These are phyloP conservation scores for Nylanderia fulva DNA, from an alignment of 1,140 invertebrate genomes.

Conservation along the genomic window DNA sequence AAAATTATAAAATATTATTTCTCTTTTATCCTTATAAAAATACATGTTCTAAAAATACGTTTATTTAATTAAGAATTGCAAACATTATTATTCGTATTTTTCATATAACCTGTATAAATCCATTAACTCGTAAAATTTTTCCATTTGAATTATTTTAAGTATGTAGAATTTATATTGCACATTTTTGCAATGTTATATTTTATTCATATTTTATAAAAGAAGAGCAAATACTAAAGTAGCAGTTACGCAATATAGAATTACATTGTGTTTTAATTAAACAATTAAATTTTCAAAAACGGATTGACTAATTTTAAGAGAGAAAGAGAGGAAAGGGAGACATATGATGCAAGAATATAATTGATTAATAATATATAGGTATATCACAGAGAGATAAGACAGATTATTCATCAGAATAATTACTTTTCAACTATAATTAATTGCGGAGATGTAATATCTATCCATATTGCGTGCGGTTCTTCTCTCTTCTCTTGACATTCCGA, in stretches of 20 bases:
- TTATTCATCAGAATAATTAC: constrained; percentile 15
- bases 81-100: too few relatives aligned
- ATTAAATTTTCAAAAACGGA: background rate
- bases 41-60: background rate
- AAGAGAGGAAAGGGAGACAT: too few relatives aligned
- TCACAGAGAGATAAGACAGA: background rate
- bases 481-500: constrained; percentile 4
- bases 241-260: background rate
- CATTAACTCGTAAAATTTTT: too few relatives aligned
- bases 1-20: too few relatives aligned
- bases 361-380: constrained; percentile 11
- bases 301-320: background rate
- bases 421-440: constrained; percentile 6
- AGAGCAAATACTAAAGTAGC: background rate
- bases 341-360: background rate
- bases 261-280: background rate
- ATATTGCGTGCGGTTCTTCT: background rate
- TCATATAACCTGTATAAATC: too few relatives aligned
- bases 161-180: background rate
- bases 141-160: too few relatives aligned
- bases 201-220: background rate
- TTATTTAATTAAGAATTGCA: too few relatives aligned
- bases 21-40: background rate
- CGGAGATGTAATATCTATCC: constrained; percentile 15
- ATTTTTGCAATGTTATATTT: constrained; percentile 11